Conservation (phyloP, 2,797 vertebrate genomes). For the Setipinna tenuifilis region DNA sequence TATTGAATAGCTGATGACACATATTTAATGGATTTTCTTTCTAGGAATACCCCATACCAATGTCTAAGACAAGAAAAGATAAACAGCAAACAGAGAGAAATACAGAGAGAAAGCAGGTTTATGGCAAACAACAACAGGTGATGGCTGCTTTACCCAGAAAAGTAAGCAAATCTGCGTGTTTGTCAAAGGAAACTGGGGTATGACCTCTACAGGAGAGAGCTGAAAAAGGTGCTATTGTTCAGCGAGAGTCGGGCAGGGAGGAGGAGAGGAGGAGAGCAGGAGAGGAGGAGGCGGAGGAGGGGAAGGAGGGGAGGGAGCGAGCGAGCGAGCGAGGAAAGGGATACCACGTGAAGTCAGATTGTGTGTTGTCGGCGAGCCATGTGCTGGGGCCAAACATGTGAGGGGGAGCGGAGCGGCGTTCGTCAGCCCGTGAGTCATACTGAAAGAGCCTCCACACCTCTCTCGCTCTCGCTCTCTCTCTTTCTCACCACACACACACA, state of each 20-base stretch:
- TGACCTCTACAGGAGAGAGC: conserved; percentile 19
- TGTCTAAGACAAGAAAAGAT: too few relatives aligned
- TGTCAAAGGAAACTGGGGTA: conserved; percentile 51
- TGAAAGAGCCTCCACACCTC: conserved; percentile 11
- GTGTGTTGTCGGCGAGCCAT: conserved; percentile 72
- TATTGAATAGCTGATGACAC: background rate
- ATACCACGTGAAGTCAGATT: conserved; percentile 69
- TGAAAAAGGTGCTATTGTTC: conserved; percentile 49
- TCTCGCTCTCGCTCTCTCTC: background rate
- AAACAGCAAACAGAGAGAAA: too few relatives aligned
- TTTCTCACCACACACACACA: background rate
- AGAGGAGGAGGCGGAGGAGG: conserved; percentile 15
- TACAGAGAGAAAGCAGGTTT: background rate
- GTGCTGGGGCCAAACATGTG: conserved; percentile 64
- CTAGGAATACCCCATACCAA: background rate
- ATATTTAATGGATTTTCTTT: background rate
- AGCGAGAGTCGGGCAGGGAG: background rate
- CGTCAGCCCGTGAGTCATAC: conserved; percentile 19
- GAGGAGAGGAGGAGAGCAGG: conserved; percentile 36
- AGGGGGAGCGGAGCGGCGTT: conserved; percentile 34
- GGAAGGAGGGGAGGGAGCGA: background rate
- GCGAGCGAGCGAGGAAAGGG: conserved; percentile 41
- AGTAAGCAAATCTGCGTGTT: background rate
- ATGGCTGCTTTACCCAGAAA: background rate
- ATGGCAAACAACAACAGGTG: background rate